These are phyloP conservation scores for Eurystomus gularis DNA, from an alignment of 2,113 vertebrate species.

Conservation along the genomic window DNA sequence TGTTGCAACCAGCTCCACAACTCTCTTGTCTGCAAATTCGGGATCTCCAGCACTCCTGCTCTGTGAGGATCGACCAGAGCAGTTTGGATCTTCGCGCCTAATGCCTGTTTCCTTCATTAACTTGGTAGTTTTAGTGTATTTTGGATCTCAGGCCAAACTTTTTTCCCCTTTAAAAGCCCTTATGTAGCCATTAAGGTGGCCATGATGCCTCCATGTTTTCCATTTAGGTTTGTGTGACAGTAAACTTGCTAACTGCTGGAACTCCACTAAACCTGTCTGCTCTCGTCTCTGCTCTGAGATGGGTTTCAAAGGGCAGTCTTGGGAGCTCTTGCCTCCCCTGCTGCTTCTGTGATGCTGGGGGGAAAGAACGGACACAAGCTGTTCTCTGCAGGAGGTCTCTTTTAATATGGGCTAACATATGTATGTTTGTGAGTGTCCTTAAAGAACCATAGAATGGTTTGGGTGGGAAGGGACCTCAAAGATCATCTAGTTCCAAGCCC, in stretches of 20 bases:
- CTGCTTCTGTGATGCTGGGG: background rate
- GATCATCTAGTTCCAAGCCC: too few species aligned
- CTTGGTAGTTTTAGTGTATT: background rate
- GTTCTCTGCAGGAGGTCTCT: background rate
- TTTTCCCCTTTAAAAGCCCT: background rate
- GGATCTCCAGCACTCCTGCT: background rate
- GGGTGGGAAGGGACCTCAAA: too few species aligned
- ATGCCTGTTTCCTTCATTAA: background rate
- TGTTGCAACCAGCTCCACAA: background rate
- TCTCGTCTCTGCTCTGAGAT: background rate
- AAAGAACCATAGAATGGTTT: too few species aligned
- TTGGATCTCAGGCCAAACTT: background rate
- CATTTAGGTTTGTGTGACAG: background rate
- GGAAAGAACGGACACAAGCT: background rate
- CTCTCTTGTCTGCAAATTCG: background rate
- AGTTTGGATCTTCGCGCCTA: background rate
- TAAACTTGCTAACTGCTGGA: background rate
- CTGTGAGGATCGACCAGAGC: background rate
- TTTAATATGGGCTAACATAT: background rate
- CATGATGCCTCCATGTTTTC: background rate
- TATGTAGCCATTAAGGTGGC: background rate
- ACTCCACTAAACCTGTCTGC: background rate
- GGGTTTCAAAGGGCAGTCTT: background rate
- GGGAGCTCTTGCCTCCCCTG: background rate
- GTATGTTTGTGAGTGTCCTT: background rate